Evolutionary conservation across 2,888 invertebrate species (phyloP), one percentile per base, ranked within the genome.

Genomic region (Brachyopa scutellaris): DNA sequence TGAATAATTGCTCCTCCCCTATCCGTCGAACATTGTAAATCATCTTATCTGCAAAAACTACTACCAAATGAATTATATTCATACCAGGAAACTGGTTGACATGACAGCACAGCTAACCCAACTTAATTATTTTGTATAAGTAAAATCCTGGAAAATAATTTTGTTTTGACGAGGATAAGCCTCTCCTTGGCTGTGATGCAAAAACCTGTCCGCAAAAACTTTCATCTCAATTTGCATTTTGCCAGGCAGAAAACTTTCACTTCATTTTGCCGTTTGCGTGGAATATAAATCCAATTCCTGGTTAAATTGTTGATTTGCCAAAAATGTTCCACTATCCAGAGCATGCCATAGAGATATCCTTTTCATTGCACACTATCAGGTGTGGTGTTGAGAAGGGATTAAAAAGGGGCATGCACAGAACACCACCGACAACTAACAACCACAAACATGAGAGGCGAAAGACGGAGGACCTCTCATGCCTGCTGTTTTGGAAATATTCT

Each of bases 401-500:
- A n/a, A n/a, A n/a, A 33, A 9, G 21, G 31, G 47, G 38, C 47
- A 26, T 36, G 67, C 69, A 77, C 17, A 66, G 67, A 79, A 73
- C 67, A 66, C 42, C 53, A n/a, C n/a, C n/a, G n/a, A n/a, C n/a
- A n/a, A n/a, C n/a, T n/a, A n/a, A n/a, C n/a, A 73, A 79, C 79
- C 79, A 61, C 79, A 79, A 67, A 66, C 66, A 59, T 78, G 64
- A 78, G 64, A 64, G 70, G 36, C 1, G 36, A 23, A 13, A 6
- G 3, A n/a, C n/a, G n/a, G n/a, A n/a, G 17, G 17, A 40, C 6
- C 15, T 6, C 26, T 6, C 26, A 51, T 67, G 73, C 73, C 73
- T 61, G 66, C 40, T 79, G 73, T 73, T 73, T 79, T 73, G 61
- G 66, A 73, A 73, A 66, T 55, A 79, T 73, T 66, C 55, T 6